These are phyloP conservation scores for Drosophila sucinea DNA, from an alignment of 1,140 invertebrate genomes.

Conservation along the genomic window DNA sequence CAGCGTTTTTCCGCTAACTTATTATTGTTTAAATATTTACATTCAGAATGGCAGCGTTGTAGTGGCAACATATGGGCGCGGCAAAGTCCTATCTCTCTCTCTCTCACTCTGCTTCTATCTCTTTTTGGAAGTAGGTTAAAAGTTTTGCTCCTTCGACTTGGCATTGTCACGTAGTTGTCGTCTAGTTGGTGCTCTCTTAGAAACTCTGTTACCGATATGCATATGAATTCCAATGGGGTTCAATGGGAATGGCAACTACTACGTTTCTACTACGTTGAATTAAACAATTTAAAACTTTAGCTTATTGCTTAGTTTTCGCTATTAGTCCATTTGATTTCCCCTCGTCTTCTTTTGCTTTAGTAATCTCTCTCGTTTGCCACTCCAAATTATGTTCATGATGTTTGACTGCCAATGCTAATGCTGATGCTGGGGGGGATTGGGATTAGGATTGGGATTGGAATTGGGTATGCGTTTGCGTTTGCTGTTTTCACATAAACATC, in stretches of 20 bases:
- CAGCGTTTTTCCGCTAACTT: slow-evolving; percentile 76
- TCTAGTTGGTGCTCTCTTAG: slow-evolving; percentile 31
- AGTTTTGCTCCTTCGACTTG: slow-evolving; percentile 32
- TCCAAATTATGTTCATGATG: slow-evolving; percentile 49
- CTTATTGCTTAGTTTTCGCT: slow-evolving; percentile 47
- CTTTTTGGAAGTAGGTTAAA: slow-evolving; percentile 11
- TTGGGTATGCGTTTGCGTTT: neutral
- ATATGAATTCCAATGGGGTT: slow-evolving; percentile 48
- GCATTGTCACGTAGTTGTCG: slow-evolving; percentile 72
- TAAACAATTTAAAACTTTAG: slow-evolving; percentile 23
- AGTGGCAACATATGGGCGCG: slow-evolving; percentile 54
- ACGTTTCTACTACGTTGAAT: slow-evolving; percentile 13
- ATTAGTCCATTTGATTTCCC: slow-evolving; percentile 54
- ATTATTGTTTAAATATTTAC: slow-evolving; percentile 82
- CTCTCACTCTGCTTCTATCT: neutral
- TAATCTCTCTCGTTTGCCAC: slow-evolving; percentile 9
- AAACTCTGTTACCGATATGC: slow-evolving; percentile 44
- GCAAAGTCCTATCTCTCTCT: slow-evolving; percentile 28
- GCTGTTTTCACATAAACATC: slow-evolving; percentile 70
- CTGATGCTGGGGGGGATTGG: slow-evolving; percentile 12
- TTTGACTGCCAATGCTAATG: slow-evolving; percentile 34
- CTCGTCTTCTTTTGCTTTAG: neutral
- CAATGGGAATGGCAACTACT: slow-evolving; percentile 20
- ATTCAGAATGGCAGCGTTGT: slow-evolving; percentile 42
- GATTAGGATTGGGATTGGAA: neutral